Percentiles rank a stretch among this genome's conserved stretches.
Conservation (phyloP, 2,888 invertebrate genomes). For the Asteroscopus sphinx region DNA sequence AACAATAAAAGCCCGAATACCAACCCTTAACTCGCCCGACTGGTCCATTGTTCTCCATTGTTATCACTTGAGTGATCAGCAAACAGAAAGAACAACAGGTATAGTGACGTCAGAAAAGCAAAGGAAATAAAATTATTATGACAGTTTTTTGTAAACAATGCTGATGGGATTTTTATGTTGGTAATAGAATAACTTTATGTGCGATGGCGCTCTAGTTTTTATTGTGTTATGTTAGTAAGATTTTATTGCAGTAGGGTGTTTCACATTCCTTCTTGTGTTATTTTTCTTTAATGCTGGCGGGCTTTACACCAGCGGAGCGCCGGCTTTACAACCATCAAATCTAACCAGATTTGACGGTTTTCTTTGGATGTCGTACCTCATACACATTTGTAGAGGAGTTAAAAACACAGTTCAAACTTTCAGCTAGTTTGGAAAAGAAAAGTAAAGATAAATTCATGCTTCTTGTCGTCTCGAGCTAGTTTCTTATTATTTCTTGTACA, state of each 20-base stretch:
- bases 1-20: slow-evolving; percentile 58
- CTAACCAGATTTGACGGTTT: no score
- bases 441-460: neutral
- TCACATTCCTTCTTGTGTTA: slow-evolving; percentile 25
- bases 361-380: slow-evolving; percentile 20
- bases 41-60: slow-evolving; percentile 58
- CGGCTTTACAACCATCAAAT: no score
- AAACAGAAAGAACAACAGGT: slow-evolving; percentile 59
- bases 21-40: slow-evolving; percentile 57
- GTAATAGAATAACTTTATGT: slow-evolving; percentile 52
- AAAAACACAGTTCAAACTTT: no score
- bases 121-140: slow-evolving; percentile 51
- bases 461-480: no score
- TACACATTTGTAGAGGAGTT: slow-evolving; percentile 15
- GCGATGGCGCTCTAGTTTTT: slow-evolving; percentile 45
- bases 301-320: slow-evolving; percentile 19
- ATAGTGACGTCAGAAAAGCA: slow-evolving; percentile 47
- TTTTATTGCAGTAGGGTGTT: slow-evolving; percentile 36
- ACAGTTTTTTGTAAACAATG: slow-evolving; percentile 53
- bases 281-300: slow-evolving; percentile 30
- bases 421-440: slow-evolving; percentile 3
- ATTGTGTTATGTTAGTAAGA: slow-evolving; percentile 53
- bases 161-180: slow-evolving; percentile 52
- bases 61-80: slow-evolving; percentile 58
- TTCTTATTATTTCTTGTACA: no score